Evolutionary conservation across 2,888 invertebrate species (phyloP).

Genomic region (Idaea biselata): DNA sequence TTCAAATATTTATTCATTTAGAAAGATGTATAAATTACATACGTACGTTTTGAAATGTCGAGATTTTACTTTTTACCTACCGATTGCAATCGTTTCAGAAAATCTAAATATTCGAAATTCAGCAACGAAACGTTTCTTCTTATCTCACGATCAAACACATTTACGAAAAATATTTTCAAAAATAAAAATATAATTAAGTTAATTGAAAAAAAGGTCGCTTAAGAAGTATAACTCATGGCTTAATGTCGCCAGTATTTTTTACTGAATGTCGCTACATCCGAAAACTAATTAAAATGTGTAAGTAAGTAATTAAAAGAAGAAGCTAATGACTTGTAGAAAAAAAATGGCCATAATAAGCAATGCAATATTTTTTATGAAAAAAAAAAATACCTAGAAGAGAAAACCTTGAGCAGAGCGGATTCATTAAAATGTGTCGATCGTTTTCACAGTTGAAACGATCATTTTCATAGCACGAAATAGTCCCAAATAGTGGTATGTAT

Average conservation of each 20-base stretch:
- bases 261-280: constrained; percentile 53
- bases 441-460: too few species aligned
- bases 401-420: too few species aligned
- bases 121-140: not conserved
- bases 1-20: too few species aligned
- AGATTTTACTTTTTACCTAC: too few species aligned
- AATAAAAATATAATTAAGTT: constrained; percentile 63
- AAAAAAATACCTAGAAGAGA: too few species aligned
- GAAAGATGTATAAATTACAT: too few species aligned
- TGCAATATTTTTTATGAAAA: too few species aligned
- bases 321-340: constrained; percentile 33
- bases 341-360: not conserved
- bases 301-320: constrained; percentile 56
- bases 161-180: not conserved
- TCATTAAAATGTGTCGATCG: too few species aligned
- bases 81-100: not conserved
- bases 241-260: constrained; percentile 56
- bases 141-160: not conserved
- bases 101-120: not conserved
- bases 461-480: too few species aligned
- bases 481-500: too few species aligned
- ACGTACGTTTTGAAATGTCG: too few species aligned
- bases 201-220: constrained; percentile 61
- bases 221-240: constrained; percentile 56
- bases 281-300: constrained; percentile 43